Percentiles rank a stretch among this genome's conserved stretches.
These are phyloP conservation scores for Nycticebus coucang DNA, from an alignment of 2,113 vertebrate genomes.

Conservation along the genomic window DNA sequence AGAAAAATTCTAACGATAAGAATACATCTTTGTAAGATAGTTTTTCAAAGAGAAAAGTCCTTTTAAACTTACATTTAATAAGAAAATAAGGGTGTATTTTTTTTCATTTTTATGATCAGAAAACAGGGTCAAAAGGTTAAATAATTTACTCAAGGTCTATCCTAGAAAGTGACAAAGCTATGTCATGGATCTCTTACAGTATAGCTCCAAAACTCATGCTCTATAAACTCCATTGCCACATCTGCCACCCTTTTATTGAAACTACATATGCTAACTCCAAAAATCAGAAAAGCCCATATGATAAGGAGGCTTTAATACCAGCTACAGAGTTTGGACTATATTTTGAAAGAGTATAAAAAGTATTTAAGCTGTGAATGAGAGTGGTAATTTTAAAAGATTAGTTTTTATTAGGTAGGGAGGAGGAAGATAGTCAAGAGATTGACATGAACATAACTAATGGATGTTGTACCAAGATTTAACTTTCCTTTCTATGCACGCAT, in stretches of 20 bases:
- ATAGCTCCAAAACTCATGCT: neutral
- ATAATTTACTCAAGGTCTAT: neutral
- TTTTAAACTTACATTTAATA: neutral
- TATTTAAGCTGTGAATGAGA: neutral
- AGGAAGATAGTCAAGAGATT: neutral
- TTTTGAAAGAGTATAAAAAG: neutral
- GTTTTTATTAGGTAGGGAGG: neutral
- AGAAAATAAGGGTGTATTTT: neutral
- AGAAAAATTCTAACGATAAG: neutral
- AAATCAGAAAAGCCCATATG: neutral
- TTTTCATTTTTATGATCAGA: neutral
- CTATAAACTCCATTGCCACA: neutral
- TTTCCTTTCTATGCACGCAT: neutral
- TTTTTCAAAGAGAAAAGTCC: neutral
- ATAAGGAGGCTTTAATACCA: neutral
- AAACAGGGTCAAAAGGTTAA: neutral
- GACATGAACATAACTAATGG: neutral
- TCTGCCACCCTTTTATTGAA: neutral
- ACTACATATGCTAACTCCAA: neutral
- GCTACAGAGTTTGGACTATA: neutral
- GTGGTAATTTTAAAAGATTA: neutral
- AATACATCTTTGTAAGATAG: neutral
- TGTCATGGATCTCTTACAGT: neutral
- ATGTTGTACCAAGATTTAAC: neutral
- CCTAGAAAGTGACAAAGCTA: neutral